Evolutionary conservation across 2,888 invertebrate genomes (phyloP).

Genomic region (Heliconius charithonia): DNA sequence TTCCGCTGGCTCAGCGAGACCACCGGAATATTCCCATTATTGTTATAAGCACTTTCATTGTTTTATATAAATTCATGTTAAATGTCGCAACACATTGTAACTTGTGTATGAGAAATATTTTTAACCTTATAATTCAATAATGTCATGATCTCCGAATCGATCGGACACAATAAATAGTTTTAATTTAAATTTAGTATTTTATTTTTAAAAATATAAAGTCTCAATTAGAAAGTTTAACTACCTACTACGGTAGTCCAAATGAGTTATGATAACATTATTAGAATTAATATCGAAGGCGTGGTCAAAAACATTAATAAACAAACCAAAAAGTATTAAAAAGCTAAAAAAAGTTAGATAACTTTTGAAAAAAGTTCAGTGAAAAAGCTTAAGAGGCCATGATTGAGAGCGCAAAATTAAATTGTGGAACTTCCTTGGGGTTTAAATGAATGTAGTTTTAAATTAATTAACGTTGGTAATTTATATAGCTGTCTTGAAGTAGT

Average conservation of each 20-base stretch:
- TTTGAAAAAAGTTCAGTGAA: conserved; percentile 16
- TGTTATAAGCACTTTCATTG: too few relatives aligned
- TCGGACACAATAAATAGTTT: too few relatives aligned
- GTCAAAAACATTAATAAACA: conserved; percentile 44
- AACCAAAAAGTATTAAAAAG: conserved; percentile 38
- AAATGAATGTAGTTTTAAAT: conserved; percentile 34
- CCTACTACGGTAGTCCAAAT: conserved; percentile 62
- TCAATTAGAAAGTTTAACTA: too few relatives aligned
- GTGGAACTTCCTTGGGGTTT: conserved; percentile 42
- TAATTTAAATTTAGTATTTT: too few relatives aligned
- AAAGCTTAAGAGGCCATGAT: conserved; percentile 31
- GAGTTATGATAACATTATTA: conserved; percentile 51
- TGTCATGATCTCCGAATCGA: too few relatives aligned
- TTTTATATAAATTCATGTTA: too few relatives aligned
- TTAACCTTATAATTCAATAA: too few relatives aligned
- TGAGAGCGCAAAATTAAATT: conserved; percentile 43
- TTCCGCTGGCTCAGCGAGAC: too few relatives aligned
- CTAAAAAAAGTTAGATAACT: background rate
- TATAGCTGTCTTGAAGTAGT: background rate
- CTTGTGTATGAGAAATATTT: too few relatives aligned
- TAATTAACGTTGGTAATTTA: conserved; percentile 11
- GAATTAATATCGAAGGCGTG: conserved; percentile 49
- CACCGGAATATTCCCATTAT: too few relatives aligned
- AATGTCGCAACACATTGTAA: too few relatives aligned
- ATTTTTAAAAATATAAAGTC: too few relatives aligned